These are phyloP conservation scores for Collichthys lucidus DNA, from an alignment of 2,113 vertebrate species.

Conservation along the genomic window DNA sequence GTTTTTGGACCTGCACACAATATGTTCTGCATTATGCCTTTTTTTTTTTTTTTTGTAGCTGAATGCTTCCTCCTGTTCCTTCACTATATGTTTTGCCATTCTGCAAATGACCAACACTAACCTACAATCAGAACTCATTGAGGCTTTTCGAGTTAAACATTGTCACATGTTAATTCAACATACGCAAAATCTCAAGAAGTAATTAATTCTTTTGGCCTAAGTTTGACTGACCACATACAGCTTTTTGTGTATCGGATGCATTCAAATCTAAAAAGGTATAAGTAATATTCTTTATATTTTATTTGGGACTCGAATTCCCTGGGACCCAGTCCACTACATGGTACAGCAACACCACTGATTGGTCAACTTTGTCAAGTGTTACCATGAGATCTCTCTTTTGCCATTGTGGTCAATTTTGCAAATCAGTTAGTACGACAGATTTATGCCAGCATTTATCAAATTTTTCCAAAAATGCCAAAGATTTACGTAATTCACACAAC, in stretches of 20 bases:
- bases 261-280: too few species aligned
- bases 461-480: neutral
- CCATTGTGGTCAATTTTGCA: too few species aligned
- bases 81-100: neutral
- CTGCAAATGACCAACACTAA: neutral
- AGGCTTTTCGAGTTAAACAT: neutral
- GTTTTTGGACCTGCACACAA: neutral
- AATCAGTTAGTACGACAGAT: too few species aligned
- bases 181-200: neutral
- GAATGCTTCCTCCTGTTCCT: neutral
- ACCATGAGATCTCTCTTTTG: too few species aligned
- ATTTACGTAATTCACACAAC: neutral
- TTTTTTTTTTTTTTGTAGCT: neutral
- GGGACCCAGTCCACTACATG: neutral
- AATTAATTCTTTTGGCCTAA: too few species aligned
- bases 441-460: too few species aligned
- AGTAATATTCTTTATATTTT: too few species aligned
- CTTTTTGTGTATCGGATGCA: too few species aligned
- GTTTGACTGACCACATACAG: neutral
- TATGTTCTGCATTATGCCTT: neutral
- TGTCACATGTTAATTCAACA: too few species aligned
- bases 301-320: too few species aligned
- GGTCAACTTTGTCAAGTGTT: too few species aligned
- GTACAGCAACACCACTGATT: neutral
- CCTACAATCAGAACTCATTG: neutral